Conservation (phyloP, 2,888 invertebrate species). For the Drosophila quinaria region DNA sequence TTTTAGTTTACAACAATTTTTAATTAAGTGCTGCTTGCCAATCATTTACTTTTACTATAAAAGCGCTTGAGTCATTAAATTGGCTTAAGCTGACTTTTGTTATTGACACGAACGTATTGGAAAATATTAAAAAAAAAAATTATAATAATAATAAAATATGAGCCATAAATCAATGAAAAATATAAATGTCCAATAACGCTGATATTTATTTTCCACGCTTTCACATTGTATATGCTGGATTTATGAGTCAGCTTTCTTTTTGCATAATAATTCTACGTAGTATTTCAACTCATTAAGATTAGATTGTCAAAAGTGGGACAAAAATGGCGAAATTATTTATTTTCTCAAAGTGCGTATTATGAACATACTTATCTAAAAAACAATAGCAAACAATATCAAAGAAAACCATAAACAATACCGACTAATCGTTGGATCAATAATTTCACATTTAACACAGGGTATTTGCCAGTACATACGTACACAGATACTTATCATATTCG, state of each 20-base stretch:
- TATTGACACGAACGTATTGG: background rate
- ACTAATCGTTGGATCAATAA: background rate
- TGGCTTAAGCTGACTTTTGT: background rate
- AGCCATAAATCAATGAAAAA: slow-evolving; percentile 14
- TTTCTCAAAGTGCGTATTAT: slow-evolving; percentile 27
- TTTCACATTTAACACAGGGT: slow-evolving; percentile 12
- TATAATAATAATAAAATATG: background rate
- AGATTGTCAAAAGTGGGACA: slow-evolving; percentile 45
- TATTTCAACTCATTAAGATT: slow-evolving; percentile 21
- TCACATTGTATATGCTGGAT: slow-evolving; percentile 1
- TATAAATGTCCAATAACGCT: slow-evolving; percentile 3
- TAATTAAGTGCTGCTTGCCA: background rate
- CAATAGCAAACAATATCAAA: slow-evolving; percentile 6
- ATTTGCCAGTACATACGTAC: slow-evolving; percentile 9
- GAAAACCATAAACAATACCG: background rate
- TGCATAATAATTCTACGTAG: background rate
- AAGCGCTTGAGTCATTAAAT: background rate
- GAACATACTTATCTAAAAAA: slow-evolving; percentile 28
- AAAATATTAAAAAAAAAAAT: no score
- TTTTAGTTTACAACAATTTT: background rate
- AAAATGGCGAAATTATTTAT: slow-evolving; percentile 37
- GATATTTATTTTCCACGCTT: slow-evolving; percentile 6
- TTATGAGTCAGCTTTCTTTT: slow-evolving; percentile 5
- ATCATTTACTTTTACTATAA: background rate
- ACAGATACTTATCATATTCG: background rate